phyloP scores from a whole-genome alignment of 2,888 invertebrate species.

The Rhingia rostrata region DNA sequence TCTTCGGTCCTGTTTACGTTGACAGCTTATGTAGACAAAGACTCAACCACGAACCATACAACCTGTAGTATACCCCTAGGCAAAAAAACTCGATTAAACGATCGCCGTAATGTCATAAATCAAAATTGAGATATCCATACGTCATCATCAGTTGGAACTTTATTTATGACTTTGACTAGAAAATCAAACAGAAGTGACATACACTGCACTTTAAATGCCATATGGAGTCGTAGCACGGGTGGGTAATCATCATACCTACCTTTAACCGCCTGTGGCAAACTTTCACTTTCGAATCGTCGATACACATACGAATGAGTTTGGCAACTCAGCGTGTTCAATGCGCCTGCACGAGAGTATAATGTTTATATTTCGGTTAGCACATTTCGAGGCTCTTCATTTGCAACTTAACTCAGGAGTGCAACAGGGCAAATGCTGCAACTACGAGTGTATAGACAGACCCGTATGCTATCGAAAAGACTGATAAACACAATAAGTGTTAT shows the following conservation, averaged over 20 bases:
- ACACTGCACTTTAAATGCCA: constrained; percentile 39
- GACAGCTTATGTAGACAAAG: too few relatives aligned
- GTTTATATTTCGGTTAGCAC: constrained; percentile 50
- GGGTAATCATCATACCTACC: neutral
- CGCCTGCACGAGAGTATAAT: constrained; percentile 29
- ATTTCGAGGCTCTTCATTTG: constrained; percentile 44
- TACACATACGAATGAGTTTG: constrained; percentile 46
- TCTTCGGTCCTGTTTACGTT: too few relatives aligned
- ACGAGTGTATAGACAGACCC: too few relatives aligned
- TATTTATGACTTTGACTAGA: constrained; percentile 3
- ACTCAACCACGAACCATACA: too few relatives aligned
- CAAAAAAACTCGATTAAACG: too few relatives aligned
- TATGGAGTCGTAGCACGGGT: constrained; percentile 26
- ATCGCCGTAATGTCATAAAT: constrained; percentile 16
- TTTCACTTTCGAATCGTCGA: constrained; percentile 41
- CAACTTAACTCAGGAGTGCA: constrained; percentile 31
- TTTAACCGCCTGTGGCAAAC: constrained; percentile 1
- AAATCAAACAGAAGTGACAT: constrained; percentile 28
- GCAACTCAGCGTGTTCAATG: constrained; percentile 28
- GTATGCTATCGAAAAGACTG: neutral
- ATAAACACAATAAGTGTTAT: constrained; percentile 35
- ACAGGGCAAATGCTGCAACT: constrained; percentile 12
- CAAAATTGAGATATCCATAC: neutral
- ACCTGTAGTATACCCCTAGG: too few relatives aligned
- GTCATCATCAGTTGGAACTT: constrained; percentile 21